Conservation (phyloP, 2,797 vertebrate genomes). For the Artibeus lituratus region DNA sequence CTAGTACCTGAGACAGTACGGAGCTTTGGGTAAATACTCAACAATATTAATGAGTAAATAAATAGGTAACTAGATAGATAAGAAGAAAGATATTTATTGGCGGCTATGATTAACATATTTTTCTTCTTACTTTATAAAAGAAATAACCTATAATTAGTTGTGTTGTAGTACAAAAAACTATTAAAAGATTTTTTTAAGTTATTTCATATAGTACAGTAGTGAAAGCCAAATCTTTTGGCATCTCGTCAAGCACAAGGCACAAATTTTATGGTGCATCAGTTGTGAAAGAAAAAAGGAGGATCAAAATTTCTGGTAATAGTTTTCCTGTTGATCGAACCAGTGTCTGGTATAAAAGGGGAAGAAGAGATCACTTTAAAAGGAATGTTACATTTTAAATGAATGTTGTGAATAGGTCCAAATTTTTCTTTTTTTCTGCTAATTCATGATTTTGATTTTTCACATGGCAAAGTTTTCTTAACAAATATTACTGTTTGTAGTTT, state of each 20-base stretch:
- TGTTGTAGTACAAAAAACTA: background rate
- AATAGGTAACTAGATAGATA: background rate
- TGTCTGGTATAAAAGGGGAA: background rate
- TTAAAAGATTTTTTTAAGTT: background rate
- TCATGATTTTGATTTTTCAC: constrained; percentile 13
- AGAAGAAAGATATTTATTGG: background rate
- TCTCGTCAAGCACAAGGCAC: background rate
- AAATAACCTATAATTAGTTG: background rate
- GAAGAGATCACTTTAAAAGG: background rate
- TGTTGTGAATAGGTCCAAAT: background rate
- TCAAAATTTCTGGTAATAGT: background rate
- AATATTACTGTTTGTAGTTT: background rate
- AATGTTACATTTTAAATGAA: background rate
- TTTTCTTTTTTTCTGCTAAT: background rate
- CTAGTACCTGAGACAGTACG: background rate
- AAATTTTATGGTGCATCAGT: background rate
- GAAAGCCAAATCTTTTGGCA: background rate
- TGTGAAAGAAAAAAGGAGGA: background rate
- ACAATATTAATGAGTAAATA: background rate
- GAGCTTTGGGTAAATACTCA: background rate
- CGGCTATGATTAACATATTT: background rate
- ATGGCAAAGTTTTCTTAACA: background rate
- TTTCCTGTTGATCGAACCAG: background rate
- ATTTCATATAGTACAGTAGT: background rate
- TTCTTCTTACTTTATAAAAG: background rate